A percentile compares a stretch with the other conserved stretches of the same genome.
phyloP scores from a whole-genome alignment of 2,888 invertebrate genomes.

The Graphium colonna region DNA sequence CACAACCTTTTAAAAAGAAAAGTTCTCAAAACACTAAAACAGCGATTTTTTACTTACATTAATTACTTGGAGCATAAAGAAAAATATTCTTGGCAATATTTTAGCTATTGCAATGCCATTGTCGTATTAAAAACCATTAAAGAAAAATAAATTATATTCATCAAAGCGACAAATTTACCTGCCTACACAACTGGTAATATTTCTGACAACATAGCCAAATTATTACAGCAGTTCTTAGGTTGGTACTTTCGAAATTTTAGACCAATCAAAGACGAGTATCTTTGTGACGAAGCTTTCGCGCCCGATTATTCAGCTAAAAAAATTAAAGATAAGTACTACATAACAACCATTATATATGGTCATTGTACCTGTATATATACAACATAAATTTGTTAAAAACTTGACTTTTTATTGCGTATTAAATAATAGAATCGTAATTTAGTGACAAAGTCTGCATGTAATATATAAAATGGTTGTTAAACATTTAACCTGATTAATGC shows the following conservation, averaged over 20 bases:
- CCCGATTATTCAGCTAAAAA: conserved; percentile 61
- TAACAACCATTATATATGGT: too few relatives aligned
- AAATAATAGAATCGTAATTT: too few relatives aligned
- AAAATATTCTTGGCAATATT: conserved; percentile 45
- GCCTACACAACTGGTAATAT: conserved; percentile 74
- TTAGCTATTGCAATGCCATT: conserved; percentile 47
- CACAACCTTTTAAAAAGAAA: conserved; percentile 73
- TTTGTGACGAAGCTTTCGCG: conserved; percentile 70
- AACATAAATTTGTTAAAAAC: too few relatives aligned
- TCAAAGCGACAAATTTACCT: conserved; percentile 70
- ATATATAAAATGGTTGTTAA: too few relatives aligned
- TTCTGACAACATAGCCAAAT: conserved; percentile 75
- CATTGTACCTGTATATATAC: conserved; percentile 1
- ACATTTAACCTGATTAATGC: too few relatives aligned
- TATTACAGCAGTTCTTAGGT: conserved; percentile 49
- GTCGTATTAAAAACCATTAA: conserved; percentile 55
- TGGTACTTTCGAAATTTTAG: conserved; percentile 56
- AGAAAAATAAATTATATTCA: conserved; percentile 67
- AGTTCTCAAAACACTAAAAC: conserved; percentile 65
- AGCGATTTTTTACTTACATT: conserved; percentile 54
- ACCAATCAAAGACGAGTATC: conserved; percentile 54
- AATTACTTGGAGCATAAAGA: conserved; percentile 39
- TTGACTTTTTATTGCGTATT: too few relatives aligned
- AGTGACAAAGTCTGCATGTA: too few relatives aligned
- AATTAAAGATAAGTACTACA: conserved; percentile 41